Conservation (phyloP, 2,797 vertebrate species). For the Octomys mimax region DNA sequence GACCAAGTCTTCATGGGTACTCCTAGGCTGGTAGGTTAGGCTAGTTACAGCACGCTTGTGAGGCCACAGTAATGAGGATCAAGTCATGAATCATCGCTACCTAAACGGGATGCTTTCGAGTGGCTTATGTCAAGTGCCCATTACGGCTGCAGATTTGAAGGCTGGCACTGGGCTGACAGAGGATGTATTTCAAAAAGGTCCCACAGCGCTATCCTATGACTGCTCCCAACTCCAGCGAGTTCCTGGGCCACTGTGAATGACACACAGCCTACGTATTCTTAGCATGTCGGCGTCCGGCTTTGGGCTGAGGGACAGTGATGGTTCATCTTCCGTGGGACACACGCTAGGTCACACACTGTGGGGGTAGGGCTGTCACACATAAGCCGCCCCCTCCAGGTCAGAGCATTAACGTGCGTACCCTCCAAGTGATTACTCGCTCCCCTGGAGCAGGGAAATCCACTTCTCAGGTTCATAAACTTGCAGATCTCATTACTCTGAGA, state of each 20-base stretch:
- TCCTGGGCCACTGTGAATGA: background rate
- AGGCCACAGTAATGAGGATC: background rate
- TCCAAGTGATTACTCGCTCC: conserved; percentile 64
- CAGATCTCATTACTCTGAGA: conserved; percentile 71
- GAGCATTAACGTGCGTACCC: background rate
- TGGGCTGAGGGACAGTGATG: background rate
- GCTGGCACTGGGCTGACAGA: background rate
- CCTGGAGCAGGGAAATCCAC: conserved; percentile 57
- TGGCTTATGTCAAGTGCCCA: background rate
- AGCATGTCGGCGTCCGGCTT: background rate
- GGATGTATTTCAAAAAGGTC: background rate
- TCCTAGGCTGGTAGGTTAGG: background rate
- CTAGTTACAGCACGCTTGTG: background rate
- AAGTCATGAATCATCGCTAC: background rate
- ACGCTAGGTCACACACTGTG: rapidly evolving
- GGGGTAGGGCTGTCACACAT: background rate
- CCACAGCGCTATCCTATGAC: background rate
- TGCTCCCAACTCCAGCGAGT: too few species aligned
- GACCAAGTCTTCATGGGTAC: background rate
- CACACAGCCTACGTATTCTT: background rate
- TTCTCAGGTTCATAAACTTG: conserved; percentile 73
- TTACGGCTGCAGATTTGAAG: background rate
- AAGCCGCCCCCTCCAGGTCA: background rate
- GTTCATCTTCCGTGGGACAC: background rate
- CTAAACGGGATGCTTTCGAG: background rate